Evolutionary conservation across 1,140 invertebrate genomes (phyloP), one percentile per base, ranked within the genome.

Genomic region (Formica selysi): DNA sequence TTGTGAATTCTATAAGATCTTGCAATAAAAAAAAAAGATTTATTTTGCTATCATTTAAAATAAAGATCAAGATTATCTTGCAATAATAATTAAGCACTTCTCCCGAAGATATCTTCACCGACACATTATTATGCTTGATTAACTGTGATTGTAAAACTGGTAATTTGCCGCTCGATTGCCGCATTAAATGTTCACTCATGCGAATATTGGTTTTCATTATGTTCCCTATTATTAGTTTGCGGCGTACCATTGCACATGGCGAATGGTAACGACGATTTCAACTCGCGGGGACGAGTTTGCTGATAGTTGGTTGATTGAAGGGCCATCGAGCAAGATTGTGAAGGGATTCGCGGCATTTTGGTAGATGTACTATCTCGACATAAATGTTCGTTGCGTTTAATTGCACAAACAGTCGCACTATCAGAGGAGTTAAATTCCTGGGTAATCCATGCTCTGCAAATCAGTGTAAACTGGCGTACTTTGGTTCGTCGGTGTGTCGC

Each of bases 131-230:
- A 48, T 26, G 26, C 29, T 61, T 54, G 48, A 51, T 70, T 80
- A 80, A 80, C 48, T 65, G 19, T 38, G 54, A 73, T 6, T 61
- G 38, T 74, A 83, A 83, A 83, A 83, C 41, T 73, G 38, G 13
- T 62, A 73, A 74, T 74, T 83, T 29, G 68, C n/a, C 67, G 54
- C 38, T 73, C 68, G 38, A 83, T 73, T 62, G 51, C 68, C 11
- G 13, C 54, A 83, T 83, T 83, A 83, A 83, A 61, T 26, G 38
- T n/a, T 83, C 79, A 32, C 7, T 74, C 54, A 61, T 61, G 68
- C 54, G 68, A 74, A 61, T 83, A 62, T 74, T 62, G 79, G 68
- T 83, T 83, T 83, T 74, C 79, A 83, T 83, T 83, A 74, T 83
- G 68, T 83, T 74, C 38, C 3, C 79, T 29, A 83, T 83, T 83